Conservation (phyloP, 2,113 vertebrate genomes). For the Chaetodon auriga region DNA sequence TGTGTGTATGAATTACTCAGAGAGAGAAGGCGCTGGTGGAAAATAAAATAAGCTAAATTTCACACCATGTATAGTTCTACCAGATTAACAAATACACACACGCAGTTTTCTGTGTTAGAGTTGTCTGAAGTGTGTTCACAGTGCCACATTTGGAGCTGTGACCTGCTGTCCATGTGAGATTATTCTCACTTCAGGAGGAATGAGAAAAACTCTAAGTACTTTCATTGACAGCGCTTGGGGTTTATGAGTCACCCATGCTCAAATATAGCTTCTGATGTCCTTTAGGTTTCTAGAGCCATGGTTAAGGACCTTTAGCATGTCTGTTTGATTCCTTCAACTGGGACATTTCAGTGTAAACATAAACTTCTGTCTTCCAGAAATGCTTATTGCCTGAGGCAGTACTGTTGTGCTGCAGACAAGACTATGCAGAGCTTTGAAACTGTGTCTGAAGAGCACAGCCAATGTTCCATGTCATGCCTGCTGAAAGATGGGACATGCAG, state of each 20-base stretch:
- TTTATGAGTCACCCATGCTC: constrained; percentile 9
- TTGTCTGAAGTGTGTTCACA: constrained; percentile 36
- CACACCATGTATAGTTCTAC: constrained; percentile 25
- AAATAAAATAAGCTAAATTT: constrained; percentile 25
- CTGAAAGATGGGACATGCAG: neutral
- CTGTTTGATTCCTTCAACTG: neutral
- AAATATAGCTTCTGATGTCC: constrained; percentile 15
- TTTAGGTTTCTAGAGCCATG: constrained; percentile 10
- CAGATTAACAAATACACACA: constrained; percentile 35
- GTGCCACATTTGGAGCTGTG: constrained; percentile 35
- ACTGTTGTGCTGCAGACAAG: neutral
- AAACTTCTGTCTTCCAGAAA: constrained; percentile 9
- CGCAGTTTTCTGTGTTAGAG: neutral
- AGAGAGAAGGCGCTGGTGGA: neutral
- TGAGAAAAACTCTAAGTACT: neutral
- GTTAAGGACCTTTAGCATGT: neutral
- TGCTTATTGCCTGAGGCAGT: neutral
- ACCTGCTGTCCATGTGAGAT: constrained; percentile 32
- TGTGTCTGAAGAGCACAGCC: neutral
- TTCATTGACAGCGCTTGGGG: neutral
- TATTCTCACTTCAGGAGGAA: constrained; percentile 17
- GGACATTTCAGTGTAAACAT: constrained; percentile 22
- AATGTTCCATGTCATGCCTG: neutral
- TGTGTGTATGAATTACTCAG: constrained; percentile 4
- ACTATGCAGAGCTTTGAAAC: neutral